Base-by-base conservation (phyloP, 2,888 invertebrate genomes). In the Heliconius ethilla region DNA sequence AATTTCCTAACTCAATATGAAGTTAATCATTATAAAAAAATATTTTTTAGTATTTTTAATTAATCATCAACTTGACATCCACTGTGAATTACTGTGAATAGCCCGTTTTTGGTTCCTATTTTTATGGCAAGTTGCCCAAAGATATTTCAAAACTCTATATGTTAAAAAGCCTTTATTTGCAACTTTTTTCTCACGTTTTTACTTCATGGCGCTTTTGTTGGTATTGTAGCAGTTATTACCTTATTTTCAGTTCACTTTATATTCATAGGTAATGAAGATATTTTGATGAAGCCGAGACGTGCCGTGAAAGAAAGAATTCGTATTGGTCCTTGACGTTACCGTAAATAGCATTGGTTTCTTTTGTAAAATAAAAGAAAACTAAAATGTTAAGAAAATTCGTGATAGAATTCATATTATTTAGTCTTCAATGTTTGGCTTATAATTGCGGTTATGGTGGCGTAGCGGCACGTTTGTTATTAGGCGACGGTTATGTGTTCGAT, bases 261-360 rank as follows among this genome's bases (percentile, higher is more conserved):
- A 75, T 79, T 77, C 77, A 79, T 77, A 51, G 70, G 55, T 79
- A 76, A 79, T 76, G 76, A 79, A 75, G 77, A 75, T 73, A 69
- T 67, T 70, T 59, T 75, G 75, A 80, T 80, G 78, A 76, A 78
- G 63, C 75, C 75, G 75, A 80, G 18, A 78, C 75, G 75, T 78
- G 78, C 45, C 45, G 51, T 62, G 78, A 78, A 75, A 78, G 75
- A 67, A 75, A 72, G 51, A 45, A 76, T 25, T 18, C 11, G 40
- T 62, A 55, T 55, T 22, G 55, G 6, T 33, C 33, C 13, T 33
- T 55, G 55, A 67, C 37, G 67, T 37, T 67, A 13, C 6, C 5
- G 11, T 22, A n/a, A 63, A 63, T 29, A 29, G 29, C n/a, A 13
- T 33, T 25, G 29, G 55, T 55, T 51, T 70, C 33, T 29, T 72